Conservation (phyloP, 2,113 vertebrate genomes). For the Cettia cetti region DNA sequence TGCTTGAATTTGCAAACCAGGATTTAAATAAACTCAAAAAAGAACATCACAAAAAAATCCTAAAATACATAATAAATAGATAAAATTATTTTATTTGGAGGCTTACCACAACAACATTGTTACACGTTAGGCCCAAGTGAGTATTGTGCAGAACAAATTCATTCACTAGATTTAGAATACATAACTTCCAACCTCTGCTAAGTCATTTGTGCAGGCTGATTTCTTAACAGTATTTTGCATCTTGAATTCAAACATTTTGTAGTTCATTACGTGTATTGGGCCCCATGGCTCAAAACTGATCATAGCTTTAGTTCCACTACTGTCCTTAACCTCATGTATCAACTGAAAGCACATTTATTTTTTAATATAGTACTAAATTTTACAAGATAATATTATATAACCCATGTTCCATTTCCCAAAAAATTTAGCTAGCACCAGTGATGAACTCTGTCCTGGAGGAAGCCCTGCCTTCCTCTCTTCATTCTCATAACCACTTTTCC, state of each 20-base stretch:
- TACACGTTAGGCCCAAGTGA: neutral
- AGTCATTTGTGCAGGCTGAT: neutral
- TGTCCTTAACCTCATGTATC: neutral
- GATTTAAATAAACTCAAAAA: neutral
- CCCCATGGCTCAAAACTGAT: neutral
- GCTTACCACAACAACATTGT: neutral
- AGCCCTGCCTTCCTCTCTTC: neutral
- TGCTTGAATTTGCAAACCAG: neutral
- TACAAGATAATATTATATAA: neutral
- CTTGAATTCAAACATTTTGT: neutral
- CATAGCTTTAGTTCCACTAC: neutral
- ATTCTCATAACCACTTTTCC: neutral
- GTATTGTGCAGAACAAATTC: neutral
- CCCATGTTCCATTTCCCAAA: neutral
- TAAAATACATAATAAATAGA: neutral
- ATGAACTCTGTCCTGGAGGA: neutral
- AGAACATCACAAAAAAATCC: neutral
- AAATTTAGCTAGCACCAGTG: neutral
- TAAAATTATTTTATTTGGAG: neutral
- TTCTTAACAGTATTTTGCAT: neutral
- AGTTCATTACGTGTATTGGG: neutral
- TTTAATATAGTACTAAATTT: neutral
- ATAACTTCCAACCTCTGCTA: neutral
- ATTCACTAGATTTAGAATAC: neutral
- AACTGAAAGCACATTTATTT: neutral